Base-by-base conservation (phyloP, 1,140 invertebrate species). In the Procambarus virginalis region DNA sequence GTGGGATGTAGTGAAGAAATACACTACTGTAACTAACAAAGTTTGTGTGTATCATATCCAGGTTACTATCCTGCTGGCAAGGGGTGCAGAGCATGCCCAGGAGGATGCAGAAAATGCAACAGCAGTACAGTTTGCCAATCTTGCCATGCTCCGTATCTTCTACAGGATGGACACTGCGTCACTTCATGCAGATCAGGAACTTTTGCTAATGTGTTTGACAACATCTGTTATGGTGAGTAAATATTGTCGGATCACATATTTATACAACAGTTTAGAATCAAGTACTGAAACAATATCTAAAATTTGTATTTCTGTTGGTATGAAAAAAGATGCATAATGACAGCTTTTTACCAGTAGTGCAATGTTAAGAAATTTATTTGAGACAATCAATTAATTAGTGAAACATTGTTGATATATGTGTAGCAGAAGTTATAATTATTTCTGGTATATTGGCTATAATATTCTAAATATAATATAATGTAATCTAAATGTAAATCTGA, bases 181-280 rank as follows among this genome's bases (percentile, higher is more conserved):
- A 90, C 91, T 9, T 89, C 88, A 46, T 92, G 91, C 77, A 73
- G 45, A n/a, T 34, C 51, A 82, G 91, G 91, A 64, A 86, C 84
- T 22, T 90, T 90, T 84, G 87, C 89, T 22, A 92, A 92, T 87
- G 81, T 92, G 14, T 92, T 88, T 80, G 88, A 92, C 48, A 84
- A 90, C 58, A 64, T 81, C 22, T 92, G 91, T 75, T 22, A 86
- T 55, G 86, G 91, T 92, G 58, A 84, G 91, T 85, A 22, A 58
- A 46, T 4, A 46, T 64, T 49, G 48, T 20, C 46, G 3, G 5
- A 22, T 2, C 20, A 48, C 2, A 76, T 12, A 46, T 58, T 77
- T 20, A 51, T 49, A 34, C 34, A 8, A 55, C 12, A 55, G 51
- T 55, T 55, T 55, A 55, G 51, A 55, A 55, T 34, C 34, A 34